Base-by-base conservation (phyloP, 2,888 invertebrate genomes). In the Macrophya alboannulata region DNA sequence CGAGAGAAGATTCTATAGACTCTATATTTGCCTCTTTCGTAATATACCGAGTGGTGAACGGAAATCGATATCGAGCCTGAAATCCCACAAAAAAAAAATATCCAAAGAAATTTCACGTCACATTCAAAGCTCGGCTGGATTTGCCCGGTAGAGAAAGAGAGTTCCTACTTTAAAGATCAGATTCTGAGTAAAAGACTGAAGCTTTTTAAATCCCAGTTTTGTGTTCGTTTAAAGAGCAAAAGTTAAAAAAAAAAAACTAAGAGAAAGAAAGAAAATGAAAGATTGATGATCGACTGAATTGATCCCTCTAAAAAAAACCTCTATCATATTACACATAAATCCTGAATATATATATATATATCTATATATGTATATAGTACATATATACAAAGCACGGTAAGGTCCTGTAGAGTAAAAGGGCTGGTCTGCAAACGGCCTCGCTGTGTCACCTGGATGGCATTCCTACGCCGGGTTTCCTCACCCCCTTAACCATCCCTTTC, bases 401-500 rank as follows among this genome's bases (percentile, higher is more conserved):
- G 17, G 17, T 5, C 17, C 37, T 37, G 15, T 10, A 31, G 37
- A 37, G 68, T 37, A 68, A 68, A 68, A 17, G n/a, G n/a, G n/a
- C 72, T 21, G 72, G 72, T 74, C 72, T 43, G 72, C 21, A 74
- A 74, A 74, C 72, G 72, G 21, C 59, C 62, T 59, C 68, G 40
- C 31, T 62, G 72, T 77, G 43, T 71, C 76, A 85, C 85, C 84
- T 87, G 84, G 68, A 85, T 84, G 83, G 71, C 43, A 83, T 83
- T 83, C 83, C 79, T 83, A 76, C 76, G 74, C 65, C 65, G 77
- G 71, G 31, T 85, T 84, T 74, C 59, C 85, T 77, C 62, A 55
- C 65, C 86, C 77, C 86, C 86, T 84, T 86, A 86, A 84, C 83
- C 86, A 86, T 87, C 86, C 86, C 86, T 89, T 89, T 87, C 87